Base-by-base conservation (phyloP, 2,888 invertebrate species). In the Drosophila kuntzei region DNA sequence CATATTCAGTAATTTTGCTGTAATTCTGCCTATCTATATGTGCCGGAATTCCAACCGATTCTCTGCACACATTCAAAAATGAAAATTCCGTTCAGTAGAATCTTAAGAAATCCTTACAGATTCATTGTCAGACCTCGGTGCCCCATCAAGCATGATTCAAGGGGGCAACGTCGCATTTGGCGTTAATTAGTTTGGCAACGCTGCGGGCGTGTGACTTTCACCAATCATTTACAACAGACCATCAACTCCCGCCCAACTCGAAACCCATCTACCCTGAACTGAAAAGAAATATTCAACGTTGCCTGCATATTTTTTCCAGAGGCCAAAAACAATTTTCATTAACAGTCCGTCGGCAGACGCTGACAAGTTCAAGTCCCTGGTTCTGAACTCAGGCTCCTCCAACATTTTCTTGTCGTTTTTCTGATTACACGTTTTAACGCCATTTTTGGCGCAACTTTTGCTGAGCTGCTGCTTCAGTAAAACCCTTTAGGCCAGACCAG, bases 141-240 rank as follows among this genome's bases (percentile, higher is more conserved):
- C 34, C n/a, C 16, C 25, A 20, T 49, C 20, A 44, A 50, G 41
- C 25, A 16, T 43, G 41, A 22, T 57, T 39, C 41, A 55, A 34
- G 67, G 46, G 51, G 73, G 73, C 76, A 58, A 54, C 46, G 37
- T 54, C 80, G 77, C 86, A 80, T 72, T 85, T 73, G 87, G 84
- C 84, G 87, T 81, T 85, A 85, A 85, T 85, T 85, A 86, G 84
- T 85, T 85, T 86, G 77, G 79, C 55, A 77, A 70, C 71, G 83
- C 86, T 86, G 81, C 74, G 76, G 87, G 84, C 84, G 65, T 77
- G 71, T 69, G 76, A 80, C 77, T 84, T 77, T 70, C 68, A 58
- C 80, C 74, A 80, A 82, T 80, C 80, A 83, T 75, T 86, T 79
- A 70, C 80, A 78, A 53, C 79, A 68, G 55, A 32, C 53, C 71